phyloP scores from a whole-genome alignment of 2,888 invertebrate species.

The Pammene aurita region DNA sequence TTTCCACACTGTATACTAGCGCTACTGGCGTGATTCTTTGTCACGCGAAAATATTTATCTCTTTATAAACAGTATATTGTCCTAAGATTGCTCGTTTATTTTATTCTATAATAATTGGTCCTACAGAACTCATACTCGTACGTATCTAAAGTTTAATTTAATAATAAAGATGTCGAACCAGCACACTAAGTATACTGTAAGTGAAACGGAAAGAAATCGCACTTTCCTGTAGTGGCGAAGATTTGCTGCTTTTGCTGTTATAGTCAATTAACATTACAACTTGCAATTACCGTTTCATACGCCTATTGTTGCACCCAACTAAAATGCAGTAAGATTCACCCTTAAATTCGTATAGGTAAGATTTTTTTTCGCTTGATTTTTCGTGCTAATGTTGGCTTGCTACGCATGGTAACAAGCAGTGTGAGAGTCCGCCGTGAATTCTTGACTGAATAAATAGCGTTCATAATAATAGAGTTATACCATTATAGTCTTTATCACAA shows the following conservation, averaged over 20 bases:
- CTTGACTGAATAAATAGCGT: conserved; percentile 24
- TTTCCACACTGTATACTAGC: too few relatives aligned
- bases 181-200: not conserved
- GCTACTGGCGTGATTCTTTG: not conserved
- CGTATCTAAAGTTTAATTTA: not conserved
- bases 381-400: not conserved
- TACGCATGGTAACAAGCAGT: conserved; percentile 31
- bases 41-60: too few relatives aligned
- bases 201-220: conserved; percentile 18
- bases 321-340: not conserved
- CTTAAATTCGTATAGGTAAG: not conserved
- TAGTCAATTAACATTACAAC: conserved; percentile 18
- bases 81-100: too few relatives aligned
- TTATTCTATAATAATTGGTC: not conserved
- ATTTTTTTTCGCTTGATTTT: conserved; percentile 14
- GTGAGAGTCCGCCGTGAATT: conserved; percentile 30
- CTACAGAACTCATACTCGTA: too few relatives aligned
- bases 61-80: too few relatives aligned
- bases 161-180: not conserved
- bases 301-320: conserved; percentile 26
- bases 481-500: conserved; percentile 23
- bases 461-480: not conserved
- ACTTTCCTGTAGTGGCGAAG: conserved; percentile 2
- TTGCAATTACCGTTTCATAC: conserved; percentile 31
- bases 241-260: conserved; percentile 13